Base-by-base conservation (phyloP, 2,113 vertebrate genomes). In the Maccullochella peelii region DNA sequence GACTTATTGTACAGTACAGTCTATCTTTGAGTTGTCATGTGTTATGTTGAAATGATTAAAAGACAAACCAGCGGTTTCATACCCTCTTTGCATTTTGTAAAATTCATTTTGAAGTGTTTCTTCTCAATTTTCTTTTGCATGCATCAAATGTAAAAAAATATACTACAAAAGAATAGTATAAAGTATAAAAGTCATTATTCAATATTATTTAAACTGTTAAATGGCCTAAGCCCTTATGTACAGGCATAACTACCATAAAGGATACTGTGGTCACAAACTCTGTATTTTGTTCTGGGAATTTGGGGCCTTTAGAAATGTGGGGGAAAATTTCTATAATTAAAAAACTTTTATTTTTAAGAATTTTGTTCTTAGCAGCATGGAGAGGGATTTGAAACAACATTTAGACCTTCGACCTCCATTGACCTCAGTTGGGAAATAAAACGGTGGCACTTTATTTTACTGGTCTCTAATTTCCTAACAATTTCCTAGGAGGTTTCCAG, bases 41-140 rank as follows among this genome's bases (percentile, higher is more conserved):
- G 95, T 95, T 94, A 95, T 95, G 92, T 95, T 95, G 95, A 95
- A 94, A 94, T 95, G 86, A 96, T 96, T 96, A 96, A 96, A 96
- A 95, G 91, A 94, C 89, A 92, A 47, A 95, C 92, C 93, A 91
- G 93, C 80, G 86, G 94, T 95, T 95, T 94, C 88, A 91, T 93
- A 93, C 68, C 72, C 85, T 79, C 79, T 42, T 73, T 68, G 76
- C 55, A 38, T 62, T 82, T 52, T 59, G 77, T n/a, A n/a, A n/a
- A n/a, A n/a, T n/a, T n/a, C n/a, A 27, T 52, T 63, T 23, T 57
- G 6, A 27, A 66, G 8, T 12, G 18, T 50, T 47, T 79, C 6
- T 36, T 10, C 12, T 27, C 21, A 4, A 21, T 11, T 25, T 69
- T 50, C 4, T 11, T 44, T 2, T 36, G 8, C 8, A 62, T n/a